A percentile compares a stretch with the other conserved stretches of the same genome.
Conservation (phyloP, 2,888 invertebrate species). For the Geotrupes spiniger region DNA sequence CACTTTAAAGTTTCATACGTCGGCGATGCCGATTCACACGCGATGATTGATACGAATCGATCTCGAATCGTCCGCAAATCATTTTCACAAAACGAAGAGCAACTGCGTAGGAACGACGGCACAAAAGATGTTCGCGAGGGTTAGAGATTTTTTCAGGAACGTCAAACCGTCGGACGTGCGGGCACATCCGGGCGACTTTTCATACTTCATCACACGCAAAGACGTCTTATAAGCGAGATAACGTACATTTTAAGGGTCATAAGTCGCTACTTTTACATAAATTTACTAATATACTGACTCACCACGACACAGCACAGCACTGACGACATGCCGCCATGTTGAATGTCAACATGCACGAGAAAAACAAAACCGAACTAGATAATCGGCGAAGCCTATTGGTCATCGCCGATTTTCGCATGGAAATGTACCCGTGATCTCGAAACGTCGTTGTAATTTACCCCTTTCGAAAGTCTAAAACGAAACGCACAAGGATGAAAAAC, state of each 20-base stretch:
- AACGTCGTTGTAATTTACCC: conserved; percentile 10
- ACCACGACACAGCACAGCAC: conserved; percentile 96
- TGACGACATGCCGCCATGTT: conserved; percentile 95
- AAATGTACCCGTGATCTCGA: conserved; percentile 2
- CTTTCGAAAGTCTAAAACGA: neutral
- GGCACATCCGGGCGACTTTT: neutral
- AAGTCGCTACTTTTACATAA: conserved; percentile 16
- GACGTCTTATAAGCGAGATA: conserved; percentile 6
- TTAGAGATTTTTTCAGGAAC: conserved; percentile 10
- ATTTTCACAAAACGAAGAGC: conserved; percentile 25
- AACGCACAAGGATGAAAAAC: conserved; percentile 8
- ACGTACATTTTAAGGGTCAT: conserved; percentile 15
- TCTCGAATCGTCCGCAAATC: neutral
- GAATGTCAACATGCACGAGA: conserved; percentile 68
- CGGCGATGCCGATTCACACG: neutral
- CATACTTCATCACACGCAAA: conserved; percentile 5
- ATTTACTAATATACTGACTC: conserved; percentile 56
- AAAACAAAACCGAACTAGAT: conserved; percentile 41
- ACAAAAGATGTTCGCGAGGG: conserved; percentile 35
- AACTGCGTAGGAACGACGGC: conserved; percentile 41
- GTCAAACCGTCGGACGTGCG: conserved; percentile 18
- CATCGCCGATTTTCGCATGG: conserved; percentile 1
- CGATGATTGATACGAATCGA: too few relatives aligned
- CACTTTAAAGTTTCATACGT: neutral
- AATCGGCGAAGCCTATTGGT: conserved; percentile 18